Evolutionary conservation across 1,140 invertebrate genomes (phyloP).

Genomic region (Theocolax elegans): DNA sequence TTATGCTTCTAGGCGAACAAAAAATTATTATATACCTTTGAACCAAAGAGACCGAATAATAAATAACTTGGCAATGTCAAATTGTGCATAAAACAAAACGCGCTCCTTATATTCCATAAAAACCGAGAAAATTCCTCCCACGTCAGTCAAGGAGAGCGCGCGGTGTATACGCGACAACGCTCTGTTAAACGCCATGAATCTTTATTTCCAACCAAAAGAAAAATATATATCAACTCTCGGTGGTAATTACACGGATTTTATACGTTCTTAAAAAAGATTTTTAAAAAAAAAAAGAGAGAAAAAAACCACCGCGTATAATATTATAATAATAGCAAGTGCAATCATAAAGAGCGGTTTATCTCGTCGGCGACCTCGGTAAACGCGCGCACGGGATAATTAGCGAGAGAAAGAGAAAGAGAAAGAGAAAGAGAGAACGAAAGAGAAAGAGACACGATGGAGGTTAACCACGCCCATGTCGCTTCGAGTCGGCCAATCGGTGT

Average conservation of each 20-base stretch:
- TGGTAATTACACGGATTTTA: too few species aligned
- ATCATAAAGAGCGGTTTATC: neutral
- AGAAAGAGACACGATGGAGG: conserved; percentile 31
- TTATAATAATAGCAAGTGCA: too few species aligned
- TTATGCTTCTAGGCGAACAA: too few species aligned
- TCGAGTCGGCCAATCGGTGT: conserved; percentile 8
- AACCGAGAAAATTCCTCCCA: neutral
- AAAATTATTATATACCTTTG: too few species aligned
- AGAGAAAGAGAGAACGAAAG: neutral
- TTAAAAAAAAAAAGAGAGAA: conserved; percentile 13
- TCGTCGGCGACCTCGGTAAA: conserved; percentile 7
- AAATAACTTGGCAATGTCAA: neutral
- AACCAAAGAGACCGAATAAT: too few species aligned
- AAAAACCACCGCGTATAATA: neutral
- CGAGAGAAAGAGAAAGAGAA: neutral
- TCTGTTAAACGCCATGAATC: neutral
- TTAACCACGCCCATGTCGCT: conserved; percentile 36
- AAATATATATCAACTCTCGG: too few species aligned
- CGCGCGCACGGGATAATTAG: conserved; percentile 1
- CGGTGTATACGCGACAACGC: too few species aligned
- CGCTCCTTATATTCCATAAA: too few species aligned
- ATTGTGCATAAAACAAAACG: neutral
- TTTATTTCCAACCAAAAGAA: too few species aligned
- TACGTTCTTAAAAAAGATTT: neutral
- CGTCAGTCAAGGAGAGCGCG: conserved; percentile 10